Evolutionary conservation across 1,140 invertebrate genomes (phyloP), one percentile per base, ranked within the genome.

Genomic region (Micrasema minimum): DNA sequence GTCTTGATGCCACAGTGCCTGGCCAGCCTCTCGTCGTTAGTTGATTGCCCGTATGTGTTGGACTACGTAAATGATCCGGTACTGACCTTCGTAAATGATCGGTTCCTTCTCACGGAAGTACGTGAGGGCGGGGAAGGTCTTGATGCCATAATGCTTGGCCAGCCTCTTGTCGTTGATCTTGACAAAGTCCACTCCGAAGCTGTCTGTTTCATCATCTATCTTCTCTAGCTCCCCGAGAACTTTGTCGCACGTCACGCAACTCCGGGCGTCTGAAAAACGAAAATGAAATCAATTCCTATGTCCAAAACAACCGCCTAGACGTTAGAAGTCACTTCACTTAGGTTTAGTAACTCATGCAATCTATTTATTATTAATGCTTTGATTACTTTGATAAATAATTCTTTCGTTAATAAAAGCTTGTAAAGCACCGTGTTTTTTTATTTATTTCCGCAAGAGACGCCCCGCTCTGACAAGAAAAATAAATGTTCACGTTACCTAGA

Each of bases 141-240:
- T 95, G 82, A 97, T 95, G 77, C 94, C 95, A 90, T 96, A 95
- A 77, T 96, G 93, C 81, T 97, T 97, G 59, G 96, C 95, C 77
- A 95, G 87, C 84, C 95, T 89, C 88, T 96, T 96, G 85, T 97
- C 96, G 87, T 96, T 96, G 80, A 96, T 96, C 85, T 97, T 97
- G 69, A 96, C 94, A 84, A 97, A 95, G 82, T 95, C 93, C 74
- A 97, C 94, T 76, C 95, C 95, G 83, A 96, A 96, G 38, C 92
- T 90, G 83, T 96, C 94, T 59, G 94, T 96, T 83, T 96, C 95
- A 84, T 96, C 94, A 86, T 96, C 94, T 78, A 97, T 97, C 82
- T 95, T 95, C 85, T 97, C 94, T 78, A 97, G 84, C 85, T 96
- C 94, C 74, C 90, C 90, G 77, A 97, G 87, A 71, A 96, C 94